phyloP scores from a whole-genome alignment of 2,797 vertebrate species.

The Jordanella pulchra region DNA sequence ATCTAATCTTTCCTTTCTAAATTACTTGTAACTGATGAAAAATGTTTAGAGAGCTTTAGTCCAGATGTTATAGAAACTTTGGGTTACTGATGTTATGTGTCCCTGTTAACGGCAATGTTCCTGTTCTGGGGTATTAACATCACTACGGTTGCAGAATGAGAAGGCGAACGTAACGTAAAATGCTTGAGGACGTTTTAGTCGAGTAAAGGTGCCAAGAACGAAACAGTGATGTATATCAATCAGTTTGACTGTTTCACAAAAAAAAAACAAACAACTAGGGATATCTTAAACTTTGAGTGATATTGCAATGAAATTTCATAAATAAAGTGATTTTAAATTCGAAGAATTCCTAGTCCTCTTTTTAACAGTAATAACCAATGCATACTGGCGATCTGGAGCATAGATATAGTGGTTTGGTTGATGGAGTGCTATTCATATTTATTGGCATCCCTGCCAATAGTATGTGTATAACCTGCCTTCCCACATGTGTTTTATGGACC shows the following conservation, averaged over 20 bases:
- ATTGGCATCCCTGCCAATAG: neutral
- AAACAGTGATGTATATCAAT: slow-evolving; percentile 42
- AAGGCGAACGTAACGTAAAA: slow-evolving; percentile 43
- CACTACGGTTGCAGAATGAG: slow-evolving; percentile 12
- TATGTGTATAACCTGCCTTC: neutral
- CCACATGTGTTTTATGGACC: too few species aligned
- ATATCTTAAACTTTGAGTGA: slow-evolving; percentile 58
- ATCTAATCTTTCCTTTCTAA: slow-evolving; percentile 58
- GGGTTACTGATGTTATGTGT: slow-evolving; percentile 57
- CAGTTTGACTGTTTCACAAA: slow-evolving; percentile 39
- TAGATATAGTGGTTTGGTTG: neutral
- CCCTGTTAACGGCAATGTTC: slow-evolving; percentile 59
- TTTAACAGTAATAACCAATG: neutral
- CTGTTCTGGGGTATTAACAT: slow-evolving; percentile 29
- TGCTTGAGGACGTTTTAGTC: slow-evolving; percentile 23
- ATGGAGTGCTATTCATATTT: neutral
- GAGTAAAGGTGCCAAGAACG: slow-evolving; percentile 25
- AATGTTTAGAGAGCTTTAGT: slow-evolving; percentile 71
- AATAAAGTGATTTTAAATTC: slow-evolving; percentile 74
- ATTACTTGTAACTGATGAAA: slow-evolving; percentile 65
- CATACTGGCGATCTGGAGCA: neutral
- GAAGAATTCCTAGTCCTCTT: neutral
- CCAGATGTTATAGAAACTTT: slow-evolving; percentile 65
- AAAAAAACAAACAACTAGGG: slow-evolving; percentile 64
- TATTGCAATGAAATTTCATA: slow-evolving; percentile 62